Evolutionary conservation across 2,113 vertebrate genomes (phyloP).

Genomic region (Pycnonotus jocosus): DNA sequence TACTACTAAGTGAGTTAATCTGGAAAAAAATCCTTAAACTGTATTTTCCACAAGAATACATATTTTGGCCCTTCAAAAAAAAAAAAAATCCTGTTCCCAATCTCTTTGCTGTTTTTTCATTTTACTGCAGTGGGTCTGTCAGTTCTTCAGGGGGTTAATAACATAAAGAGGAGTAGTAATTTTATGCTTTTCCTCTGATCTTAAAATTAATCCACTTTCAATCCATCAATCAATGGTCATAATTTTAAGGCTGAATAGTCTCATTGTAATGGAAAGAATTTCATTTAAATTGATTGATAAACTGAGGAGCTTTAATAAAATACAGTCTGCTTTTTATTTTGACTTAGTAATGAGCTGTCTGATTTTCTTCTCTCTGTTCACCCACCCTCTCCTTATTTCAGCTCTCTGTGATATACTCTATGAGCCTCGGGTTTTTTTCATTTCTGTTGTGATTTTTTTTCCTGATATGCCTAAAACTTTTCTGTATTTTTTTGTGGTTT

Average conservation of each 20-base stretch:
- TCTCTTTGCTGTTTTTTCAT: neutral
- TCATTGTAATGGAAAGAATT: slow-evolving; percentile 16
- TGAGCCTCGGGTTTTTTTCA: neutral
- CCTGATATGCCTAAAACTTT: neutral
- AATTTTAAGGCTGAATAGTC: slow-evolving; percentile 32
- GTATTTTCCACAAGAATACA: neutral
- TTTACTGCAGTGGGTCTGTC: neutral
- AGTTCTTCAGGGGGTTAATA: slow-evolving; percentile 12
- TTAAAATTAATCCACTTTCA: slow-evolving; percentile 50
- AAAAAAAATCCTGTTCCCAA: neutral
- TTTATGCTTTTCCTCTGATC: slow-evolving; percentile 31
- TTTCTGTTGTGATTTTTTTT: neutral
- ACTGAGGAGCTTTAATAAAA: slow-evolving; percentile 59
- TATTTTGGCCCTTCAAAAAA: neutral
- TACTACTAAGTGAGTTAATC: neutral
- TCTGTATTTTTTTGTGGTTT: neutral
- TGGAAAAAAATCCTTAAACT: neutral
- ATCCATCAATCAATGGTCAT: slow-evolving; percentile 33
- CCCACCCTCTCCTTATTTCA: neutral
- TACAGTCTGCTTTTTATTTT: slow-evolving; percentile 40
- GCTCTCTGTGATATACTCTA: neutral
- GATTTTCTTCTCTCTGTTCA: neutral
- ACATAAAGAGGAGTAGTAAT: neutral
- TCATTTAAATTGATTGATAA: slow-evolving; percentile 68
- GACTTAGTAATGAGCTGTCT: slow-evolving; percentile 56